phyloP scores from a whole-genome alignment of 2,797 vertebrate species.

The Calcarius lapponicus region DNA sequence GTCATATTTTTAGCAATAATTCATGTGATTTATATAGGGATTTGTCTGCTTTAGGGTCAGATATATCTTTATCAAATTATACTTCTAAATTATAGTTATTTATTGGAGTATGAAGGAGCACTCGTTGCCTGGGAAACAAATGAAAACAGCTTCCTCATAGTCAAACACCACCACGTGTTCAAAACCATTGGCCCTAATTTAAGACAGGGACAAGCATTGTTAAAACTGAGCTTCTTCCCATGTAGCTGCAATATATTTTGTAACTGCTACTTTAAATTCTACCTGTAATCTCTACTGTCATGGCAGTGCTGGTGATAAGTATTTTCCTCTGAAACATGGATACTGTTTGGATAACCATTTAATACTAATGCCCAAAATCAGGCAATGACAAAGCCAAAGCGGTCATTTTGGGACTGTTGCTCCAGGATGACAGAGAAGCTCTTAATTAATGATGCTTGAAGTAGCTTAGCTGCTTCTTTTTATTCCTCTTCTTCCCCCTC shows the following conservation, averaged over 20 bases:
- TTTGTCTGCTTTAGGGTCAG: constrained; percentile 31
- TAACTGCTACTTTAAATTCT: not conserved
- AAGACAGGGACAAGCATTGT: not conserved
- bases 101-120: constrained; percentile 4
- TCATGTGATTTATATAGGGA: constrained; percentile 35
- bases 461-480: not conserved
- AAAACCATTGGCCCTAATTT: constrained; percentile 20
- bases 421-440: not conserved
- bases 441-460: not conserved
- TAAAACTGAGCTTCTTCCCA: constrained; percentile 22
- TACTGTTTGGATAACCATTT: not conserved
- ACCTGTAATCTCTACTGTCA: not conserved
- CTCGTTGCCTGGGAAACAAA: constrained; percentile 50
- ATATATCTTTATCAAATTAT: constrained; percentile 46
- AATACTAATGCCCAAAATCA: not conserved
- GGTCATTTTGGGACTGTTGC: not conserved
- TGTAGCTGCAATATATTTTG: constrained; percentile 16
- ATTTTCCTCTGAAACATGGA: not conserved
- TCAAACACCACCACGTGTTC: not conserved
- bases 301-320: not conserved
- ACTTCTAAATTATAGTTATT: constrained; percentile 25
- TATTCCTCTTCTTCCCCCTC: not conserved
- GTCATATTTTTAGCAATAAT: constrained; percentile 13
- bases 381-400: not conserved
- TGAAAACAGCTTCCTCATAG: constrained; percentile 42